Base-by-base conservation (phyloP, 2,888 invertebrate genomes). In the Pyrocoelia pectoralis region DNA sequence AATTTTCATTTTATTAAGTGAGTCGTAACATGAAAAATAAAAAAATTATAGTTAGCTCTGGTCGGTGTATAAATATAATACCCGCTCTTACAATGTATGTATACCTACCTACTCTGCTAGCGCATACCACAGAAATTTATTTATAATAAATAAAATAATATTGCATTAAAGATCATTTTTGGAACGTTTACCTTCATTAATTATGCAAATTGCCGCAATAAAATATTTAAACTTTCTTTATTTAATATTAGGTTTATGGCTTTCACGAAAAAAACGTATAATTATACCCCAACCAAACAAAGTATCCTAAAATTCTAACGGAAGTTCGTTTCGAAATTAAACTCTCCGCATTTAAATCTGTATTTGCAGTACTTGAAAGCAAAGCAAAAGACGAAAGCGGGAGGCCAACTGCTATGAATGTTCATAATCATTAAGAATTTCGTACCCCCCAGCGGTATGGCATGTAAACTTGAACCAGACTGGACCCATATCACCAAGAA, bases 371-470 rank as follows among this genome's bases (percentile, higher is more conserved):
- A 24, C 24, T 24, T 24, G 29, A 52, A 41, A 49, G 48, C 12
- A 18, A 49, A 56, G 48, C 56, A 29, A 28, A 48, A 28, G 19
- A 50, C 15, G n/a, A 43, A 64, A 64, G 66, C 66, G 66, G 62
- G 59, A 68, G 68, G 67, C 68, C 68, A 70, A 68, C 68, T 63
- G 67, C 68, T 70, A 68, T 67, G 70, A 66, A 72, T 68, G 68
- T 70, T 71, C 69, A 70, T 71, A 70, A 71, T 70, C 66, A 71
- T 71, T 71, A 70, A 70, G 66, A 66, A 68, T 66, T 62, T 48
- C 40, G 61, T 58, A 68, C 71, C 71, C 71, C 68, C 66, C 65
- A 65, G 65, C 65, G 65, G 51, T 56, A 29, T 53, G 51, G 57
- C 61, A 58, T 65, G 65, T 65, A 65, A 58, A 65, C 46, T 38